Evolutionary conservation across 92 coral and sea anemone species (phyloP).

Genomic region (Diadumene lineata): DNA sequence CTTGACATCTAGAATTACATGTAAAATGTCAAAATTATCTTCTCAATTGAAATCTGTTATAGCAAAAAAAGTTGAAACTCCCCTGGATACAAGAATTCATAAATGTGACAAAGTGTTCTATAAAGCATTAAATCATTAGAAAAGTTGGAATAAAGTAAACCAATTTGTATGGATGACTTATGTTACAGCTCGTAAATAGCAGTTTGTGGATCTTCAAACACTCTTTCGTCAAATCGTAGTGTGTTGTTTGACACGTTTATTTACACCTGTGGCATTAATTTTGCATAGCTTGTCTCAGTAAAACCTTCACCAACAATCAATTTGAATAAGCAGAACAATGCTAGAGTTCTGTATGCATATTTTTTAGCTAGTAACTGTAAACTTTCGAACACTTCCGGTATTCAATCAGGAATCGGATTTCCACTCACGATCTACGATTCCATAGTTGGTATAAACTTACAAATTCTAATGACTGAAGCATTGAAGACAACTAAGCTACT

Average conservation of each 20-base stretch:
- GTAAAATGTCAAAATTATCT: too few relatives aligned
- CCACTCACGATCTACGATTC: neutral
- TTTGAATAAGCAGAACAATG: neutral
- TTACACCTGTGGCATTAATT: conserved; percentile 10
- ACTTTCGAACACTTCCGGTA: neutral
- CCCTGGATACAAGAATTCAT: too few relatives aligned
- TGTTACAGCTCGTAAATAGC: neutral
- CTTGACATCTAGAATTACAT: too few relatives aligned
- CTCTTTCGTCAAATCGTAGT: neutral
- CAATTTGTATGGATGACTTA: neutral
- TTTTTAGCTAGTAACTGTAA: neutral
- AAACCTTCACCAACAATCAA: neutral
- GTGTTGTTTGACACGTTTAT: neutral
- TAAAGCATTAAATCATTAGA: neutral
- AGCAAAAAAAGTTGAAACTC: too few relatives aligned
- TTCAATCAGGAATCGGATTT: neutral
- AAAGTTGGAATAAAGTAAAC: neutral
- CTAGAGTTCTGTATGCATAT: neutral
- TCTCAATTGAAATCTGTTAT: neutral
- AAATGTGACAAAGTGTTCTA: neutral
- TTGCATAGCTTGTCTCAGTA: neutral
- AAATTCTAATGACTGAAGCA: neutral
- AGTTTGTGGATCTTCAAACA: neutral
- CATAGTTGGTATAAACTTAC: neutral
- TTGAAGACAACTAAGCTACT: neutral